phyloP scores from a whole-genome alignment of 2,113 vertebrate species.

The Melospiza melodia region DNA sequence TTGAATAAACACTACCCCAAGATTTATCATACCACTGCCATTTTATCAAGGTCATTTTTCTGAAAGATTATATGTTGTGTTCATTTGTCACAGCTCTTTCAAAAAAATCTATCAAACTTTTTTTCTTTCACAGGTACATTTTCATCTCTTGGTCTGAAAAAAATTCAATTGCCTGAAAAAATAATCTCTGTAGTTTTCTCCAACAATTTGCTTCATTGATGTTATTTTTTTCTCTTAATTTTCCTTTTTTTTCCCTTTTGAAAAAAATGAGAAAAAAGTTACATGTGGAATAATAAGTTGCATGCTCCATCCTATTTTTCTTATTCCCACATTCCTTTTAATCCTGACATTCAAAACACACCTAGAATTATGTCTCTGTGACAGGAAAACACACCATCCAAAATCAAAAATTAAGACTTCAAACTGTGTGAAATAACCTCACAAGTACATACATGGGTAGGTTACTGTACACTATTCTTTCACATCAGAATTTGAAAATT shows the following conservation, averaged over 20 bases:
- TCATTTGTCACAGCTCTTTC: neutral
- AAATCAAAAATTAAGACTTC: neutral
- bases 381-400: neutral
- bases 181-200: neutral
- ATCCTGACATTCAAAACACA: neutral
- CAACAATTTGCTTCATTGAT: neutral
- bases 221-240: neutral
- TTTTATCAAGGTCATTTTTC: neutral
- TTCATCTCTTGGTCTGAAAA: neutral
- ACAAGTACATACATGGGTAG: neutral
- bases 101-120: neutral
- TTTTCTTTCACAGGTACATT: neutral
- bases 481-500: neutral
- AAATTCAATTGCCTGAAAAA: neutral
- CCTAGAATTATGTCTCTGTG: neutral
- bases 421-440: neutral
- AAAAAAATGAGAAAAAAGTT: neutral
- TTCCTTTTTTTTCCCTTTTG: neutral
- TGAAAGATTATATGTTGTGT: neutral
- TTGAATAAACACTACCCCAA: neutral
- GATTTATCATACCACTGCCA: neutral
- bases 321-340: neutral
- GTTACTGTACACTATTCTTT: neutral
- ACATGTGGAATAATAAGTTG: neutral
- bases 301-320: neutral